Percentiles rank a stretch among this genome's conserved stretches.
These are phyloP conservation scores for Bufotes viridis DNA, from an alignment of 2,797 vertebrate genomes.

Conservation along the genomic window DNA sequence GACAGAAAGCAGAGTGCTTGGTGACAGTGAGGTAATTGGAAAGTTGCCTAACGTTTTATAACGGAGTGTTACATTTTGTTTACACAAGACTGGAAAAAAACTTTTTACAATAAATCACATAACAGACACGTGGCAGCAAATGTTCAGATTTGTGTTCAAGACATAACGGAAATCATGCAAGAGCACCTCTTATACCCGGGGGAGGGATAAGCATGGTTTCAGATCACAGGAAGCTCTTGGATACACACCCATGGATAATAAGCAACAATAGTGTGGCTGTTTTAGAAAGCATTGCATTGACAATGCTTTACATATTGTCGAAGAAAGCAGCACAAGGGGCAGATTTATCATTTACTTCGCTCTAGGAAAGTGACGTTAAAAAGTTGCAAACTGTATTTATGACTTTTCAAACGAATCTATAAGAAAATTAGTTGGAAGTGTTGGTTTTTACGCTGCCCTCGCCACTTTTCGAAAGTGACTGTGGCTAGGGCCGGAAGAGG, in stretches of 20 bases:
- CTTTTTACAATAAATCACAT: neutral
- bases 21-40: neutral
- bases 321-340: neutral
- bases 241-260: slow-evolving; percentile 32
- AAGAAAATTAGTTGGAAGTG: no score
- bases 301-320: neutral
- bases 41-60: neutral
- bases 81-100: neutral
- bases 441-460: no score
- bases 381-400: no score
- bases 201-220: slow-evolving; percentile 5
- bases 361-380: no score
- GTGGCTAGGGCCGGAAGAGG: no score
- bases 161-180: slow-evolving; percentile 10
- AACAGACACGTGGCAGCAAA: slow-evolving; percentile 19
- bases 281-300: neutral
- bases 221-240: slow-evolving; percentile 27
- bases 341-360: no score
- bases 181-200: neutral
- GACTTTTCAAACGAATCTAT: neutral
- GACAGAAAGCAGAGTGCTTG: neutral
- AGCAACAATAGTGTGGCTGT: neutral
- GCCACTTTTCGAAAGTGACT: no score
- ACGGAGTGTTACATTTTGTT: neutral
- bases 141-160: neutral